These are phyloP conservation scores for Leucophenga varia DNA, from an alignment of 1,140 invertebrate genomes.

Conservation along the genomic window DNA sequence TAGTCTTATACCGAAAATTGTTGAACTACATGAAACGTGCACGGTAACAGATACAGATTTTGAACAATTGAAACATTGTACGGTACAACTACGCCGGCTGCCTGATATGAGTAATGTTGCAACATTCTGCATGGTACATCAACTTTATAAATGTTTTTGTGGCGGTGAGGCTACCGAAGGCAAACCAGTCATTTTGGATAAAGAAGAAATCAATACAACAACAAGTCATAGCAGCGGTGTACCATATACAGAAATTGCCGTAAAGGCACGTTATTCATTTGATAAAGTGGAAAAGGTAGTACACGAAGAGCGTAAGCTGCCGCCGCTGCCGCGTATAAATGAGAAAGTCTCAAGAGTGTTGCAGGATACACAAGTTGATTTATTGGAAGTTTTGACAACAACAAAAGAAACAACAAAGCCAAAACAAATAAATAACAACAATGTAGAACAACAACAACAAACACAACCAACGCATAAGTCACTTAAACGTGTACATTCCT, in stretches of 20 bases:
- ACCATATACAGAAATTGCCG: constrained; percentile 15
- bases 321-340: too few relatives aligned
- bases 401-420: too few relatives aligned
- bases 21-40: constrained; percentile 19
- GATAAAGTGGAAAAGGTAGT: constrained; percentile 19
- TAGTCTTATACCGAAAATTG: constrained; percentile 1
- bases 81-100: constrained; percentile 32
- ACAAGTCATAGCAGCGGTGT: too few relatives aligned
- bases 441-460: too few relatives aligned
- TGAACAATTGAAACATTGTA: constrained; percentile 39
- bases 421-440: too few relatives aligned
- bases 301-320: neutral
- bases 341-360: too few relatives aligned
- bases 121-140: constrained; percentile 49
- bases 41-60: constrained; percentile 34
- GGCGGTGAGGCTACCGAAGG: constrained; percentile 33
- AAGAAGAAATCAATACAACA: constrained; percentile 24
- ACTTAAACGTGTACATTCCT: neutral
- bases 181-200: constrained; percentile 40
- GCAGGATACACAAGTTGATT: too few relatives aligned
- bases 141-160: constrained; percentile 53
- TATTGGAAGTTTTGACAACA: too few relatives aligned
- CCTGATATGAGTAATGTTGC: constrained; percentile 37
- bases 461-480: too few relatives aligned
- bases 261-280: constrained; percentile 47